A percentile compares a stretch with the other conserved stretches of the same genome.
These are phyloP conservation scores for Macaria notata DNA, from an alignment of 2,888 invertebrate species.

Conservation along the genomic window DNA sequence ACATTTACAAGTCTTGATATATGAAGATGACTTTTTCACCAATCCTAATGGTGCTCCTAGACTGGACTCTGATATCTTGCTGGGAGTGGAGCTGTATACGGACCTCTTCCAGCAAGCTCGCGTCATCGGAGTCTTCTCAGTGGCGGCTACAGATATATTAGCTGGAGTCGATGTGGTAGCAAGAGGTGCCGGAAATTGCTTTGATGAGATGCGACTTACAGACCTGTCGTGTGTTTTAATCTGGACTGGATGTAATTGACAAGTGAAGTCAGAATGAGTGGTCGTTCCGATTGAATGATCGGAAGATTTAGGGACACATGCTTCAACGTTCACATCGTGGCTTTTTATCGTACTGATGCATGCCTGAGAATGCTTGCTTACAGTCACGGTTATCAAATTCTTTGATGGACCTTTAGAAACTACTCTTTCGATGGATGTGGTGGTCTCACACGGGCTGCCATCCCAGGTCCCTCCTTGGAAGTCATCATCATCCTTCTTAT, in stretches of 20 bases:
- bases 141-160: not conserved
- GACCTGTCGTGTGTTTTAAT: not conserved
- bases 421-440: not conserved
- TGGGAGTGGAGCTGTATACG: not conserved
- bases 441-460: not conserved
- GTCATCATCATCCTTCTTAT: not conserved
- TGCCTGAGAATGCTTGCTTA: slow-evolving; percentile 1
- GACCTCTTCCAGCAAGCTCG: not conserved
- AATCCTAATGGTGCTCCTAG: not conserved
- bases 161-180: not conserved
- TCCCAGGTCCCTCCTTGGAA: not conserved
- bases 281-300: slow-evolving; percentile 3
- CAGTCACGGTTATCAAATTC: not conserved
- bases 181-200: not conserved
- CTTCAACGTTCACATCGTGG: slow-evolving; percentile 3
- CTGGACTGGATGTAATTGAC: slow-evolving; percentile 3
- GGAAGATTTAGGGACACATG: slow-evolving; percentile 1
- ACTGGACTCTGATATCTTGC: not conserved
- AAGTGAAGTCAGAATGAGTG: not conserved
- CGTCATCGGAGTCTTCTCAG: not conserved
- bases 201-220: not conserved
- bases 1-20: not conserved
- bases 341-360: not conserved
- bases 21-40: not conserved
- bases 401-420: not conserved